These are phyloP conservation scores for Sinelater perroti DNA, from an alignment of 2,888 invertebrate species.

Conservation along the genomic window DNA sequence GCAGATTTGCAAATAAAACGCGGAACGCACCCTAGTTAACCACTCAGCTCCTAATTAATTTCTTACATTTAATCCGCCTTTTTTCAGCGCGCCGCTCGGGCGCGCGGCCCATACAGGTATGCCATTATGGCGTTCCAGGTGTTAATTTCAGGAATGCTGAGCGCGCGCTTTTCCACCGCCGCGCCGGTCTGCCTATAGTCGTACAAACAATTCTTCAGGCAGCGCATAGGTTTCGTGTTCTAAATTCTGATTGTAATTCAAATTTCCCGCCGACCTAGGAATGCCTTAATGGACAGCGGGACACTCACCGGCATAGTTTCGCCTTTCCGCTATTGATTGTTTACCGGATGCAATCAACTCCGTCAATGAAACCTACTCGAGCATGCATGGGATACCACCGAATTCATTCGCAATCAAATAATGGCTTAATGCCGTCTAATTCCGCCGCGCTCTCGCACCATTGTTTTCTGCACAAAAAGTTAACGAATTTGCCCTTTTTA, in stretches of 20 bases:
- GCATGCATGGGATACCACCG: no score
- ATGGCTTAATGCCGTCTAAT: no score
- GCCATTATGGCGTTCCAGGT: conserved; percentile 7
- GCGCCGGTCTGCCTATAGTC: conserved; percentile 16
- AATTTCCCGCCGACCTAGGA: conserved; percentile 29
- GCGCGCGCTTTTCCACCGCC: conserved; percentile 21
- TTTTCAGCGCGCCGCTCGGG: neutral
- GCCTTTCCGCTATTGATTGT: conserved; percentile 21
- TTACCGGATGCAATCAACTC: conserved; percentile 24
- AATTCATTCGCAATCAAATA: no score
- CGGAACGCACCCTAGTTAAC: conserved; percentile 3
- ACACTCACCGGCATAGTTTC: conserved; percentile 16
- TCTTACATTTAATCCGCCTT: conserved; percentile 15
- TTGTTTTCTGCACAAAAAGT: no score
- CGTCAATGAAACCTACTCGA: conserved; percentile 9
- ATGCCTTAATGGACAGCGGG: conserved; percentile 27
- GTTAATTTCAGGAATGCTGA: conserved; percentile 22
- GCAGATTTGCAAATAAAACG: conserved; percentile 17
- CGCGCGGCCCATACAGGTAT: neutral
- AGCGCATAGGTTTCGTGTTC: conserved; percentile 21
- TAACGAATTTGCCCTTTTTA: no score
- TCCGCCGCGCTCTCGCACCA: no score
- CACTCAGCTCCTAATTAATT: conserved; percentile 15
- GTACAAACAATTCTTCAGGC: conserved; percentile 25
- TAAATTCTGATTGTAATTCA: conserved; percentile 29